Percentiles rank a stretch among this genome's conserved stretches.
Conservation (phyloP, 1,140 invertebrate species). For the Tachypleus tridentatus region DNA sequence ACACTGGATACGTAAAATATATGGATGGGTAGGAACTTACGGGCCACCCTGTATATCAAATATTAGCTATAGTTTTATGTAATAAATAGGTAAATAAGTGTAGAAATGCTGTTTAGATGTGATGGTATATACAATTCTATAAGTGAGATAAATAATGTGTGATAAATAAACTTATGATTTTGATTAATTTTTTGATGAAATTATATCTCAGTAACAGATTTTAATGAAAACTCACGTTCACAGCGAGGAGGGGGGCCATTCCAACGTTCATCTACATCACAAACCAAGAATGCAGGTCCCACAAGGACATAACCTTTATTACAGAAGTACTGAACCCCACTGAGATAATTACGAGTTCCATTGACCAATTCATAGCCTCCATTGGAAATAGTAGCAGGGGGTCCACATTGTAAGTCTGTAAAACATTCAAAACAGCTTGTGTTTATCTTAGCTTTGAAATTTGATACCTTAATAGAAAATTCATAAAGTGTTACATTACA, state of each 20-base stretch:
- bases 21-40: no score
- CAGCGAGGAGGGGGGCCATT: constrained; percentile 82
- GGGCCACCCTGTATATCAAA: no score
- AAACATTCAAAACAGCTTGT: not conserved
- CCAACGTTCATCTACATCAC: constrained; percentile 85
- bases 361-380: constrained; percentile 70
- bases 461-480: no score
- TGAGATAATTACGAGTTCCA: constrained; percentile 67
- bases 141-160: no score
- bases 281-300: constrained; percentile 62
- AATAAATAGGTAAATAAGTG: no score
- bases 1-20: no score
- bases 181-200: no score
- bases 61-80: no score
- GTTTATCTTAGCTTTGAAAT: not conserved
- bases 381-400: constrained; percentile 69
- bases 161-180: no score
- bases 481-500: not conserved
- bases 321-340: constrained; percentile 70
- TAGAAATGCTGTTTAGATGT: no score
- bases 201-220: no score
- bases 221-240: constrained; percentile 45
- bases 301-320: constrained; percentile 71
- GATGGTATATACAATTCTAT: no score
- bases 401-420: constrained; percentile 76